phyloP scores from a whole-genome alignment of 2,797 vertebrate species.

The Muscicapa striata region DNA sequence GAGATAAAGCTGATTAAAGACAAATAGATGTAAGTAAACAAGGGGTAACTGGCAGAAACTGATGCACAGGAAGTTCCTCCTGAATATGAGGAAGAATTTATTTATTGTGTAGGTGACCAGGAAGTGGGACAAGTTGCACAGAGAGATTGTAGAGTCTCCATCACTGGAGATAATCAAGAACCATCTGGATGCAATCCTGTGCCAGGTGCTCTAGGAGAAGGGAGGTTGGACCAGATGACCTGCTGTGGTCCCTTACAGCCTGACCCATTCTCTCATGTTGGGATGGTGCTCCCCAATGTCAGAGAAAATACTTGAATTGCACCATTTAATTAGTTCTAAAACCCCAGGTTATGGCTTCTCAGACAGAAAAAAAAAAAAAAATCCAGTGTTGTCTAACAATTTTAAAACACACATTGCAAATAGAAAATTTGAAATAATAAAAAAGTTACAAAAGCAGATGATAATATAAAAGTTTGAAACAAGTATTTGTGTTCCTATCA shows the following conservation, averaged over 20 bases:
- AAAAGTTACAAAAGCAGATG: neutral
- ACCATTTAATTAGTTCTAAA: neutral
- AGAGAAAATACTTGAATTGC: neutral
- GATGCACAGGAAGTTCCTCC: neutral
- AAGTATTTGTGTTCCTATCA: neutral
- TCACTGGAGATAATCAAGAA: neutral
- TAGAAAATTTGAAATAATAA: neutral
- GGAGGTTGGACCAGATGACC: neutral
- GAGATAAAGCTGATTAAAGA: neutral
- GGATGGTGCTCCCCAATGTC: neutral
- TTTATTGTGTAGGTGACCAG: neutral
- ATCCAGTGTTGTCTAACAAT: rapidly evolving
- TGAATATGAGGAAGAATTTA: neutral
- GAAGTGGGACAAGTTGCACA: neutral
- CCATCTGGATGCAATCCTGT: neutral
- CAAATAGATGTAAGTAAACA: neutral
- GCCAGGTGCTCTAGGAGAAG: neutral
- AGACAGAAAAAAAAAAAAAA: neutral
- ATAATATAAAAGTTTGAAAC: neutral
- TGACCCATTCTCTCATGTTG: neutral
- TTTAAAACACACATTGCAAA: neutral
- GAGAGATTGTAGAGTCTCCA: neutral
- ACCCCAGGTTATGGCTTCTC: neutral
- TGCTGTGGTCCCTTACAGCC: neutral
- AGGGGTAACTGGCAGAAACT: neutral